Percentiles rank a stretch among this genome's conserved stretches.
Conservation (phyloP, 2,797 vertebrate species). For the Leptodactylus fallax region DNA sequence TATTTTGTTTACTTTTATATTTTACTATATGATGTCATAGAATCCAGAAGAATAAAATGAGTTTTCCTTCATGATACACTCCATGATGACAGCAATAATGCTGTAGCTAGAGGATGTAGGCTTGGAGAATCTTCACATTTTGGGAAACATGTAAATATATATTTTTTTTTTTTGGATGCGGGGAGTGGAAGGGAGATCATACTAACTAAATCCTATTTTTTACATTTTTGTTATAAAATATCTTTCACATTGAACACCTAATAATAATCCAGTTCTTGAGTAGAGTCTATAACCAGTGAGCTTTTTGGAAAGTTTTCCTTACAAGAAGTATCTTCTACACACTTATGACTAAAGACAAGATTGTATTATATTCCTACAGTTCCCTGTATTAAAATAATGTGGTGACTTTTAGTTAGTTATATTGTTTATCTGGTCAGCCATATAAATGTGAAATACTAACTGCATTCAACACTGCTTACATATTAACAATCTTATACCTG, state of each 20-base stretch:
- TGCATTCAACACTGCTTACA: not conserved
- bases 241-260: not conserved
- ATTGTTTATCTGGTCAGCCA: constrained; percentile 19
- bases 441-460: constrained; percentile 30
- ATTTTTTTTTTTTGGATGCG: too few species aligned
- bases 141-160: too few species aligned
- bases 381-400: not conserved
- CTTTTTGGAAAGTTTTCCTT: not conserved
- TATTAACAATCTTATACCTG: constrained; percentile 29
- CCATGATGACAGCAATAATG: too few species aligned
- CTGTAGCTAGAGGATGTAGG: too few species aligned
- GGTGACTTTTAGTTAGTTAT: constrained; percentile 10
- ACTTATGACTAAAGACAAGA: not conserved
- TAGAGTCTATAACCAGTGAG: not conserved
- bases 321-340: too few species aligned
- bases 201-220: too few species aligned
- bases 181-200: too few species aligned
- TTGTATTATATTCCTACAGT: not conserved
- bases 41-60: not conserved
- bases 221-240: too few species aligned
- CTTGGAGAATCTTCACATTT: too few species aligned
- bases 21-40: not conserved
- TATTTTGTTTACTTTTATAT: not conserved
- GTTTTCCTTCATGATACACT: not conserved
- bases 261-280: not conserved